Base-by-base conservation (phyloP, 2,888 invertebrate species). In the Ochlodes sylvanus region DNA sequence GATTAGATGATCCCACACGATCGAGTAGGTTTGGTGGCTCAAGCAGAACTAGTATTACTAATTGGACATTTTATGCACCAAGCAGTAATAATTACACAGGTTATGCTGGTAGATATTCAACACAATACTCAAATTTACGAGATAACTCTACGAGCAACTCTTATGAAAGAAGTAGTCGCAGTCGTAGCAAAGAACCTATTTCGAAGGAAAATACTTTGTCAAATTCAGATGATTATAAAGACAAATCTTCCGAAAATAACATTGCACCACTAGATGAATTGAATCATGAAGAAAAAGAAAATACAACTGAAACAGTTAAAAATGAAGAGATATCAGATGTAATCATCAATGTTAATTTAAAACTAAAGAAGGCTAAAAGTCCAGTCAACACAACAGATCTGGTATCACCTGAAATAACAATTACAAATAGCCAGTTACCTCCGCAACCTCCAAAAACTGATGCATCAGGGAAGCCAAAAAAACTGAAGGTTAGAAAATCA, bases 1-100 rank as follows among this genome's bases (percentile, higher is more conserved):
- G 96, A 63, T 79, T 95, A 77, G 96, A 96, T 72, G 96, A 96
- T 75, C 90, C 95, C 0, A 95, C 96, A 1, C 93, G 96, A 73
- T 94, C 94, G 57, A 95, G 96, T 60, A 89, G 96, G 75, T 96
- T 95, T 85, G 90, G 87, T 19, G 88, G 87, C 71, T 92, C 94
- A 10, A 94, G 95, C n/a, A 94, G 95, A 76, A 88, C 95, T 1
- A 94, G 94, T 65, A 86, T 94, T 6, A 90, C 95, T 6, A 94
- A 95, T 68, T 96, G 96, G 96, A 94, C 95, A 2, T 94, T 95
- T 54, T 96, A 95, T 78, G 87, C 95, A 50, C 90, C 92, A 64
- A 87, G 76, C 71, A 77, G 80, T 72, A 88, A 77, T 73, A 90
- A 77, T 72, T 93, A 93, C 69, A 91, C 89, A 14, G 89, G 92